Percentiles rank a stretch among this genome's conserved stretches.
phyloP scores from a whole-genome alignment of 2,797 vertebrate species.

The Phylloscopus collybita region DNA sequence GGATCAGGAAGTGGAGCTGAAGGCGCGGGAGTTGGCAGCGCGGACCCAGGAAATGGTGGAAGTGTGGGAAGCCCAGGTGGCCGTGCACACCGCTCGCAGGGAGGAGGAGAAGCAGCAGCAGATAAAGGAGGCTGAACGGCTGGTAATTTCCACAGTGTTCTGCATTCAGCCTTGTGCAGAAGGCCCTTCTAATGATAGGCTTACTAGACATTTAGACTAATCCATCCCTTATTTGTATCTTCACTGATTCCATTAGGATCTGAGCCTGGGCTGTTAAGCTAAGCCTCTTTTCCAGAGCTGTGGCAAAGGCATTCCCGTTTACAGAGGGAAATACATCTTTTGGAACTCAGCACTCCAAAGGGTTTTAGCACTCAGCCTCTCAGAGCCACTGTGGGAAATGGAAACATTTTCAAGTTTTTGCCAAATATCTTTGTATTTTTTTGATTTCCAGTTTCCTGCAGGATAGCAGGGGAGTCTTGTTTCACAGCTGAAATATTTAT shows the following conservation, averaged over 20 bases:
- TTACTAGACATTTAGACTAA: not conserved
- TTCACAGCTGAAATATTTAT: not conserved
- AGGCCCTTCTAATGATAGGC: not conserved
- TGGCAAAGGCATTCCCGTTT: not conserved
- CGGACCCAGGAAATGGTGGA: conserved; percentile 52
- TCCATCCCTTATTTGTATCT: not conserved
- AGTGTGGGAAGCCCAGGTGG: conserved; percentile 77
- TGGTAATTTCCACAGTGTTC: conserved; percentile 72
- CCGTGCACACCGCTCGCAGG: conserved; percentile 47
- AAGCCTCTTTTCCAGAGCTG: conserved; percentile 23
- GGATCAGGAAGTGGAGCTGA: conserved; percentile 67
- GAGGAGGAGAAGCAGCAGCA: conserved; percentile 66
- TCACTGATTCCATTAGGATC: not conserved
- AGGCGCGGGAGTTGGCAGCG: conserved; percentile 21
- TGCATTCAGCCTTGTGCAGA: not conserved
- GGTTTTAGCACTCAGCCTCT: not conserved
- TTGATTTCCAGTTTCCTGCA: not conserved
- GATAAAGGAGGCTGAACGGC: conserved; percentile 80
- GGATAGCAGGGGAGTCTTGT: not conserved
- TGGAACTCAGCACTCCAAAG: not conserved
- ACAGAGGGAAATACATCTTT: not conserved
- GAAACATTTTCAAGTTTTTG: not conserved
- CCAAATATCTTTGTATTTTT: not conserved
- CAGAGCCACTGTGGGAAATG: not conserved
- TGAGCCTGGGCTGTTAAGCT: not conserved